phyloP scores from a whole-genome alignment of 2,888 invertebrate genomes.

The Aspidiotus rigidus region DNA sequence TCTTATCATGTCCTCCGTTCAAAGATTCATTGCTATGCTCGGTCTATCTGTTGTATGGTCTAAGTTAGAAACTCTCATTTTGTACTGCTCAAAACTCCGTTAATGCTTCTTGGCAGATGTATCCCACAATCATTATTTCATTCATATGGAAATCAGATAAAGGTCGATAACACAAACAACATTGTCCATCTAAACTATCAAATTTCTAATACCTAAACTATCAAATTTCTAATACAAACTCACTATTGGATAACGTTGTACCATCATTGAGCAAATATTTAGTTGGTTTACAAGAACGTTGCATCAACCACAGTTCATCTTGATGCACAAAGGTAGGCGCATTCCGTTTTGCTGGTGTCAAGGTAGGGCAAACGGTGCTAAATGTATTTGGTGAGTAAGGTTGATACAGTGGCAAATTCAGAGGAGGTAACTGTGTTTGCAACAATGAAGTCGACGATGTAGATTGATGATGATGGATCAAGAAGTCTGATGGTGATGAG shows the following conservation, averaged over 20 bases:
- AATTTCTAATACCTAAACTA: background rate
- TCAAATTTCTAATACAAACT: background rate
- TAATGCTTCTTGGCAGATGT: too few species aligned
- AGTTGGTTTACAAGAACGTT: conserved; percentile 37
- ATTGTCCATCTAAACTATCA: too few species aligned
- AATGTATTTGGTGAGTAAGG: background rate
- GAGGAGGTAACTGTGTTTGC: background rate
- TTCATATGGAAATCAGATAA: too few species aligned
- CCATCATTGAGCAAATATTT: conserved; percentile 39
- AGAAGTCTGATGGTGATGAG: background rate
- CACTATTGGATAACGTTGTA: conserved; percentile 37
- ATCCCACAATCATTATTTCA: too few species aligned
- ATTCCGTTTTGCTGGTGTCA: conserved; percentile 40
- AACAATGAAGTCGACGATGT: background rate
- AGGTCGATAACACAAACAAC: too few species aligned
- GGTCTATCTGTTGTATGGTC: too few species aligned
- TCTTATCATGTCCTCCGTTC: too few species aligned
- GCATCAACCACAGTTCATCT: conserved; percentile 41
- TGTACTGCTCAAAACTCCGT: too few species aligned
- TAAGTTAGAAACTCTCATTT: too few species aligned
- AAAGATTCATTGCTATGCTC: too few species aligned
- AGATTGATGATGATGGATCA: background rate
- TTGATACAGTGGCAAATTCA: background rate
- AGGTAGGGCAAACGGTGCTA: conserved; percentile 31
- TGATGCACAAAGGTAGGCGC: conserved; percentile 40